Conservation (phyloP, 1,140 invertebrate species). For the Drosophila truncata region DNA sequence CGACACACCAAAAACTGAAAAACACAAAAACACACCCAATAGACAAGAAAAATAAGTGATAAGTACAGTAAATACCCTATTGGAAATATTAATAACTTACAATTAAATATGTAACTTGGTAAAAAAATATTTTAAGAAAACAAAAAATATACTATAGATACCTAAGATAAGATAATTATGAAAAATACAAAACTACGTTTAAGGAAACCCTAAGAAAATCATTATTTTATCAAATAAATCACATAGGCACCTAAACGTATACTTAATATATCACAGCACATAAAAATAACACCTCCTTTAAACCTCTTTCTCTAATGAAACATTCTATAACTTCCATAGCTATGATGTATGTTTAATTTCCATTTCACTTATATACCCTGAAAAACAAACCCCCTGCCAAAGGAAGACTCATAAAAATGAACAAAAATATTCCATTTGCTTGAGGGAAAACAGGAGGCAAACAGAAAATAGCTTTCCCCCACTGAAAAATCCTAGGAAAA, state of each 20-base stretch:
- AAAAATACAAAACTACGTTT: too few relatives aligned
- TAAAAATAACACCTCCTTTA: background rate
- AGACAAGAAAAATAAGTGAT: background rate
- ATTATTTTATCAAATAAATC: too few relatives aligned
- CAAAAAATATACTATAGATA: too few relatives aligned
- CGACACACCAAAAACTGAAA: background rate
- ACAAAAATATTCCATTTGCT: slow-evolving; percentile 55
- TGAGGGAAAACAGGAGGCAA: slow-evolving; percentile 17
- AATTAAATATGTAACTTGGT: background rate
- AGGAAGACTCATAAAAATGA: slow-evolving; percentile 38
- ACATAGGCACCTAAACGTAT: background rate
- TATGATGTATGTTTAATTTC: background rate
- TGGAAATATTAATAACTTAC: background rate
- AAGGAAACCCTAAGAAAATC: too few relatives aligned
- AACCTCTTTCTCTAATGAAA: background rate
- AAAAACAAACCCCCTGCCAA: slow-evolving; percentile 7
- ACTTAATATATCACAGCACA: background rate
- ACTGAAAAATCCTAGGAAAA: slow-evolving; percentile 16
- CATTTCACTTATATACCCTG: background rate
- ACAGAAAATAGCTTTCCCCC: slow-evolving; percentile 32
- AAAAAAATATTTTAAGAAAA: background rate
- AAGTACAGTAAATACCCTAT: background rate
- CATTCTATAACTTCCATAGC: background rate
- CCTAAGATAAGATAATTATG: too few relatives aligned
- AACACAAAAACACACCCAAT: slow-evolving; percentile 6